Evolutionary conservation across 2,113 vertebrate species (phyloP), one percentile per base, ranked within the genome.

Genomic region (Axis porcinus): DNA sequence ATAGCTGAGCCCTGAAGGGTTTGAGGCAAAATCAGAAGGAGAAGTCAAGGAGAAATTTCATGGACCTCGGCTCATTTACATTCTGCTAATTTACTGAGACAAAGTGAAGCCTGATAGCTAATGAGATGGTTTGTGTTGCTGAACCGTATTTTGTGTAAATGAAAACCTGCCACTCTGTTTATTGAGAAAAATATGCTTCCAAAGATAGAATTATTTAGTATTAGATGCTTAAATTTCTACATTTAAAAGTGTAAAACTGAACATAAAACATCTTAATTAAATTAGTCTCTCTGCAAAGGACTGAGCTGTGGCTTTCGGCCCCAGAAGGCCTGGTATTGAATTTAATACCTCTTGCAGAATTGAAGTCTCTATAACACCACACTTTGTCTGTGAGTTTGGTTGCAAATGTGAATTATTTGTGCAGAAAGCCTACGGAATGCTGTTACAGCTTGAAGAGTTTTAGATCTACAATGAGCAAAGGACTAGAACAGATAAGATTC

Each of bases 191-290:
- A 87, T 93, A 58, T 74, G 27, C 43, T 93, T 67, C 70, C 95
- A 81, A 95, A 85, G 92, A 97, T 70, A 74, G 30, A 83, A 95
- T 79, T 96, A 87, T 92, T 94, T 92, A 97, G 81, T 81, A 93
- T 15, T 97, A 55, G 92, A 79, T 93, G 78, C 89, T 96, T 93
- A 96, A 74, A 96, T 79, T 60, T 88, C 10, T 96, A 74, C 4
- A 40, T 89, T 79, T 97, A 57, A 98, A 97, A 28, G 30, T 54
- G 60, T 40, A 92, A 96, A 98, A 95, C 50, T n/a, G 1, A 9
- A 27, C 33, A 76, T 91, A 98, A 98, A 97, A 96, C 79, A 96
- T n/a, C 91, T 94, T 97, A 87, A 96, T 86, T 87, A 95, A 97
- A 55, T 55, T 54, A 43, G 9, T 12, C 23, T 86, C n/a, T 86